Conservation (phyloP, 1,140 invertebrate species). For the Trachymyrmex septentrionalis region DNA sequence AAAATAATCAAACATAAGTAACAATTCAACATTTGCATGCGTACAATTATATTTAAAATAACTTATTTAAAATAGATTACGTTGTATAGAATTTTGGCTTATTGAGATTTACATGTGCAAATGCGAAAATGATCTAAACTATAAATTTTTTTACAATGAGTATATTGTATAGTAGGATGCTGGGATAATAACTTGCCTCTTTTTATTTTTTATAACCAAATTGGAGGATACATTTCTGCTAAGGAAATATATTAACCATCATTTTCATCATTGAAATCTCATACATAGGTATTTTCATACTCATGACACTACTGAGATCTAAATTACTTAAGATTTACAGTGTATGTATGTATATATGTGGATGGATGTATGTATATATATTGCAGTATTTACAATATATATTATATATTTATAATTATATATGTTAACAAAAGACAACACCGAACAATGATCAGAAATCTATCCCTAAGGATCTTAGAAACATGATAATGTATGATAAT, state of each 20-base stretch:
- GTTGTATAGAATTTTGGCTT: conserved; percentile 58
- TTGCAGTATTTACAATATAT: conserved; percentile 42
- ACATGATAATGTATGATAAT: conserved; percentile 43
- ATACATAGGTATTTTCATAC: conserved; percentile 41
- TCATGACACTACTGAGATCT: conserved; percentile 26
- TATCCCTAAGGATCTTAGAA: conserved; percentile 34
- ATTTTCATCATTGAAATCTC: conserved; percentile 53
- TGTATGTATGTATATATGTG: conserved; percentile 49
- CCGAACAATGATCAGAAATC: conserved; percentile 58
- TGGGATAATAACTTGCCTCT: conserved; percentile 60
- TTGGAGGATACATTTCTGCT: conserved; percentile 55
- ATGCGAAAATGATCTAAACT: conserved; percentile 42
- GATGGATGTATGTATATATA: conserved; percentile 23
- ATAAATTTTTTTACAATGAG: conserved; percentile 55
- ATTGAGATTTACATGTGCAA: conserved; percentile 6
- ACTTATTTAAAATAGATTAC: conserved; percentile 67
- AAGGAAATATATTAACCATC: conserved; percentile 55
- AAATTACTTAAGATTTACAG: conserved; percentile 55
- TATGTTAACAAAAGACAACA: conserved; percentile 52
- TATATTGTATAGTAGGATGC: conserved; percentile 44
- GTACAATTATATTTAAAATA: conserved; percentile 65
- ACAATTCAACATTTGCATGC: conserved; percentile 48
- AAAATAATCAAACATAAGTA: conserved; percentile 27
- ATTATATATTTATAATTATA: conserved; percentile 52
- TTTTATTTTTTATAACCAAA: conserved; percentile 60